phyloP scores from a whole-genome alignment of 2,113 vertebrate genomes.

The Megalops atlanticus region DNA sequence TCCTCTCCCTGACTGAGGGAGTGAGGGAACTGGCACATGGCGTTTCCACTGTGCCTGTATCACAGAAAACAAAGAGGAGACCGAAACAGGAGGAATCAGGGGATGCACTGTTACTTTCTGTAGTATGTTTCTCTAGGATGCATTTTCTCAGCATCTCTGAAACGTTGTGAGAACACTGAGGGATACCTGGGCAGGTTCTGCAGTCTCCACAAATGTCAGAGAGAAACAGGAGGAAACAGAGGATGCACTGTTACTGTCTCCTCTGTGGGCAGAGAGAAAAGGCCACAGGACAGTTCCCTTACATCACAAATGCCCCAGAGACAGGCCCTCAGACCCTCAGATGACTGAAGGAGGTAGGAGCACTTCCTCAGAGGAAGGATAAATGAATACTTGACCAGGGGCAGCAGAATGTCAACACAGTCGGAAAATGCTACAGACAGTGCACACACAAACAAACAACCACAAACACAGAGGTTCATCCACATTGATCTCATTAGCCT shows the following conservation, averaged over 20 bases:
- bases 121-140: too few relatives aligned
- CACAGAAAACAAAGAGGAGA: slow-evolving; percentile 12
- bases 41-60: slow-evolving; percentile 50
- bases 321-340: too few relatives aligned
- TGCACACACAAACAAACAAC: too few relatives aligned
- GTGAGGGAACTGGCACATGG: slow-evolving; percentile 49
- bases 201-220: slow-evolving; percentile 2
- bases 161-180: neutral
- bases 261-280: neutral
- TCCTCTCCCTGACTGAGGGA: slow-evolving; percentile 37
- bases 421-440: slow-evolving; percentile 36
- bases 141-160: neutral
- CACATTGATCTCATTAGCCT: slow-evolving; percentile 5
- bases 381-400: too few relatives aligned
- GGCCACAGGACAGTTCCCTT: neutral
- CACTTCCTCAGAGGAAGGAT: too few relatives aligned
- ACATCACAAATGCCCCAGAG: neutral
- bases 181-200: neutral
- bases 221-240: slow-evolving; percentile 22
- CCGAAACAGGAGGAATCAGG: neutral
- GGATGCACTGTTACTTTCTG: neutral
- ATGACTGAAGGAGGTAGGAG: too few relatives aligned
- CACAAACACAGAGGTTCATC: too few relatives aligned
- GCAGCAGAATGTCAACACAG: slow-evolving; percentile 22
- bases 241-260: neutral